These are phyloP conservation scores for Idaea straminata DNA, from an alignment of 2,888 invertebrate genomes.

Conservation along the genomic window DNA sequence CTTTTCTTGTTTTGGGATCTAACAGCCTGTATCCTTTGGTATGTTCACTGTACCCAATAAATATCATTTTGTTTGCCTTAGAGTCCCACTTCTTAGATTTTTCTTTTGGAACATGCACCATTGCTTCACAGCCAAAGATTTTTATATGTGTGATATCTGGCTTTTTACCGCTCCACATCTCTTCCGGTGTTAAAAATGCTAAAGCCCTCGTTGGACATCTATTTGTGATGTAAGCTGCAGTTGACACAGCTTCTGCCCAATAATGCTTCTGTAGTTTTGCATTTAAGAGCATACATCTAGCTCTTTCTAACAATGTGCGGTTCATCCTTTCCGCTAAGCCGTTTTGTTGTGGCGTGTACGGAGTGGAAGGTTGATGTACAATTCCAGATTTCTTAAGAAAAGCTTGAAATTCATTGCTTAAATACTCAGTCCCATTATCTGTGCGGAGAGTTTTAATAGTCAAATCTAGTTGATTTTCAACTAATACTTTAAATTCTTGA, in stretches of 20 bases:
- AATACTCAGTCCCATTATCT: neutral
- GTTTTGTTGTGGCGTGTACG: constrained; percentile 38
- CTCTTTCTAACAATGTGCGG: no score
- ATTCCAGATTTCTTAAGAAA: neutral
- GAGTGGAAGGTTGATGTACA: constrained; percentile 23
- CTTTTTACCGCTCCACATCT: constrained; percentile 8
- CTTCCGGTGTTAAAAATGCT: constrained; percentile 6
- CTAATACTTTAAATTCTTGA: neutral
- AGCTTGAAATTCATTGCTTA: neutral
- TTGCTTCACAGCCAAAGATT: constrained; percentile 7
- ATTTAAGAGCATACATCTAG: neutral
- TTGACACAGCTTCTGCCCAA: constrained; percentile 11
- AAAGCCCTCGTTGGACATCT: constrained; percentile 2
- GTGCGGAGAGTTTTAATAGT: neutral
- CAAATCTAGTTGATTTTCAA: neutral
- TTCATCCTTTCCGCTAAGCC: constrained; percentile 34
- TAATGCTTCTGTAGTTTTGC: constrained; percentile 7
- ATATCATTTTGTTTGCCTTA: constrained; percentile 5
- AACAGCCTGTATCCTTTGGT: constrained; percentile 7
- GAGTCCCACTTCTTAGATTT: constrained; percentile 7
- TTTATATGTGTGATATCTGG: constrained; percentile 4
- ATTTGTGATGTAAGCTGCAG: constrained; percentile 9
- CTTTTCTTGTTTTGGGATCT: no score
- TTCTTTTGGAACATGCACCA: constrained; percentile 8
- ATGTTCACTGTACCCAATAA: constrained; percentile 7